phyloP scores from a whole-genome alignment of 2,888 invertebrate genomes.

The Myopa tessellatipennis region DNA sequence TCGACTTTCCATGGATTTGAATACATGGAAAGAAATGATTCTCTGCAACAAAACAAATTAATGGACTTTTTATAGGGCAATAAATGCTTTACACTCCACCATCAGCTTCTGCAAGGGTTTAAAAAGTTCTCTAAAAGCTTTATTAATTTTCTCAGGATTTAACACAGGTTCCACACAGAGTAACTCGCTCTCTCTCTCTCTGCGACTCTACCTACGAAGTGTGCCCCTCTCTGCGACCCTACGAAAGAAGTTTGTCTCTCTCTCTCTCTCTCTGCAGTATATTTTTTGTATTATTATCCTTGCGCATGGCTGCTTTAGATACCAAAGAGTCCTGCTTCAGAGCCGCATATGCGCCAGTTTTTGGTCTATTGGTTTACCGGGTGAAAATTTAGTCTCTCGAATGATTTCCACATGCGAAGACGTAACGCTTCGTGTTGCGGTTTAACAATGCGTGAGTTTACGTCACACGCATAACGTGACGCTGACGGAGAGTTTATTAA shows the following conservation, averaged over 20 bases:
- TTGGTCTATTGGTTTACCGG: neutral
- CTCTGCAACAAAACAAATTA: neutral
- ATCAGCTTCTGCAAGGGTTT: too few species aligned
- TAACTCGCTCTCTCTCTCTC: neutral
- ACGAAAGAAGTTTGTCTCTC: too few species aligned
- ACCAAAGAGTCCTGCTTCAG: too few species aligned
- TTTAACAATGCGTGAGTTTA: neutral
- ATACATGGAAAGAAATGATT: neutral
- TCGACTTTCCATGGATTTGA: neutral
- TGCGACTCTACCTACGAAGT: neutral
- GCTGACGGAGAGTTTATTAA: neutral
- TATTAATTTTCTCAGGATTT: too few species aligned
- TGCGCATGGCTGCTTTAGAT: too few species aligned
- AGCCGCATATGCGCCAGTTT: too few species aligned
- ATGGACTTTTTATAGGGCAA: too few species aligned
- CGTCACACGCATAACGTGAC: neutral
- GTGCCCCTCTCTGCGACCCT: too few species aligned
- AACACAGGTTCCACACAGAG: too few species aligned
- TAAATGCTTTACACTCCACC: too few species aligned
- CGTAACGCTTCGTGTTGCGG: neutral
- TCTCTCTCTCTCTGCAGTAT: neutral
- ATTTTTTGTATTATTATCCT: neutral
- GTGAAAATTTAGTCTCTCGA: constrained; percentile 11
- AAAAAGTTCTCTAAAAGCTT: too few species aligned
- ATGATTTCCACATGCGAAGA: neutral